Evolutionary conservation across 2,888 invertebrate genomes (phyloP).

Genomic region (Pycnomerus fuliginosus): DNA sequence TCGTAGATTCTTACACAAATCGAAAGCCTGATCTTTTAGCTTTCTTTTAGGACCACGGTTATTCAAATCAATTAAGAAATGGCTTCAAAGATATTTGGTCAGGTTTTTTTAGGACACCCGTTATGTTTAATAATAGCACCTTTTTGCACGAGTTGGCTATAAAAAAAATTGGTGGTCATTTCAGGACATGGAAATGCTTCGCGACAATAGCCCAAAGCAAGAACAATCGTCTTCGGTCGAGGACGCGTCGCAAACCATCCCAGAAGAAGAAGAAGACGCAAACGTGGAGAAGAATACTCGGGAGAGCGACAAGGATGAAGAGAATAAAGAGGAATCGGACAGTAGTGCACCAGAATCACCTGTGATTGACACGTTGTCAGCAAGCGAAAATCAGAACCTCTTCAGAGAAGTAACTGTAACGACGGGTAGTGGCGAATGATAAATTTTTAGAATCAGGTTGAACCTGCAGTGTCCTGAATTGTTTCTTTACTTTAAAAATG

Average conservation of each 20-base stretch:
- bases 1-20: too few relatives aligned
- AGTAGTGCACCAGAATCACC: conserved; percentile 52
- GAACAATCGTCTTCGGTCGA: conserved; percentile 39
- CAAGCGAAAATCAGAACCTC: conserved; percentile 50
- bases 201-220: conserved; percentile 32
- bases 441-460: not conserved
- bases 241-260: conserved; percentile 48
- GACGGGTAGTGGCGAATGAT: conserved; percentile 52
- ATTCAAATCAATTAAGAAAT: too few relatives aligned
- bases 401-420: conserved; percentile 58
- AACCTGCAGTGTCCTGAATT: conserved; percentile 19
- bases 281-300: conserved; percentile 39
- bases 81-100: too few relatives aligned
- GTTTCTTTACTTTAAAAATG: conserved; percentile 21
- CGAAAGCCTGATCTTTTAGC: too few relatives aligned
- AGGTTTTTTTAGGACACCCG: too few relatives aligned
- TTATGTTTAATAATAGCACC: too few relatives aligned
- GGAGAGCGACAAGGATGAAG: conserved; percentile 33
- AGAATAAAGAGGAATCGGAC: conserved; percentile 36
- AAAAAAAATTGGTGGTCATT: too few relatives aligned
- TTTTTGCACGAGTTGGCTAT: too few relatives aligned
- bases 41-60: too few relatives aligned
- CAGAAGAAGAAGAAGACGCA: conserved; percentile 45
- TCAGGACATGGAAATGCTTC: conserved; percentile 43
- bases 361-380: conserved; percentile 48